These are phyloP conservation scores for Pissodes strobi DNA, from an alignment of 1,140 invertebrate species.

Conservation along the genomic window DNA sequence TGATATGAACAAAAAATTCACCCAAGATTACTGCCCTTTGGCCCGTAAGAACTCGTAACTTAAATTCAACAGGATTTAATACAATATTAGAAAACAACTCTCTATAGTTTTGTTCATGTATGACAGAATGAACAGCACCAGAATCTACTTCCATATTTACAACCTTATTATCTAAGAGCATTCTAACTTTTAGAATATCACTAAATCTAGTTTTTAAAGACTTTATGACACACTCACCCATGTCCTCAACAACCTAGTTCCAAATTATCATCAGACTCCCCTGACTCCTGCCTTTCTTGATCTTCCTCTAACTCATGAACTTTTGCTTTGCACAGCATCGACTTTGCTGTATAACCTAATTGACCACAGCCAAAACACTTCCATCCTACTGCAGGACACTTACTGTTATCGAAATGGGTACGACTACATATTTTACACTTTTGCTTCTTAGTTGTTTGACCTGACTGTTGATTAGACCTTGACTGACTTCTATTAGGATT, in stretches of 20 bases:
- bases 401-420: not conserved
- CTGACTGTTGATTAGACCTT: too few relatives aligned
- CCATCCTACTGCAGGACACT: not conserved
- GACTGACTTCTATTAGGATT: too few relatives aligned
- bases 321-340: not conserved
- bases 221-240: not conserved
- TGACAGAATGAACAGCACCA: too few relatives aligned
- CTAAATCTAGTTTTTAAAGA: not conserved
- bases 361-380: not conserved
- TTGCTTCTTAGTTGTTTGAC: too few relatives aligned
- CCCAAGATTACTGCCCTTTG: not conserved
- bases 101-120: not conserved
- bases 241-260: not conserved
- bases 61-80: not conserved
- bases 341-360: not conserved
- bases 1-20: not conserved
- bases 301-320: not conserved
- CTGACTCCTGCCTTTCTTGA: not conserved
- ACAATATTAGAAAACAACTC: not conserved
- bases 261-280: too few relatives aligned
- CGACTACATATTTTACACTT: not conserved
- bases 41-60: constrained; percentile 1
- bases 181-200: not conserved
- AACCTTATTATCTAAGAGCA: not conserved
- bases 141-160: too few relatives aligned